phyloP scores from a whole-genome alignment of 2,113 vertebrate genomes.

The Asarcornis scutulata region DNA sequence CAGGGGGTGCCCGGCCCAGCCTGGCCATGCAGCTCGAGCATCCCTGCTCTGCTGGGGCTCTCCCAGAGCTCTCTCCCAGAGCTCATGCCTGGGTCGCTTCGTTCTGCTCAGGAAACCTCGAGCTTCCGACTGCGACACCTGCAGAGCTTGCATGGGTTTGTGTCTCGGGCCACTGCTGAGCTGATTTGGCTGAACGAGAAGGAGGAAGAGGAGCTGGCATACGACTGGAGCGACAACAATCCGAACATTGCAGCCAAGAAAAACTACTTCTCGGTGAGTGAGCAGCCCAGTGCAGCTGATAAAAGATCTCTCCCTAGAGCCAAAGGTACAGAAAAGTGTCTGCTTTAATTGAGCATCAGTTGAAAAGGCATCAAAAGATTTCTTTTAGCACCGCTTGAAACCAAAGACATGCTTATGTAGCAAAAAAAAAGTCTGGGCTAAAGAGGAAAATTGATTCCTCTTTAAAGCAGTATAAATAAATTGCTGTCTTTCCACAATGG shows the following conservation, averaged over 20 bases:
- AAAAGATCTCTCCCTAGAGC: background rate
- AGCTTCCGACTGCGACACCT: constrained; percentile 91
- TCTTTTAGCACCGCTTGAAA: background rate
- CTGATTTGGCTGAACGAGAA: constrained; percentile 98
- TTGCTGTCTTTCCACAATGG: background rate
- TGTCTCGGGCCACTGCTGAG: constrained; percentile 91
- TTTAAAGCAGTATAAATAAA: background rate
- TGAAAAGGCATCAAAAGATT: background rate
- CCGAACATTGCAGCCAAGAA: constrained; percentile 87
- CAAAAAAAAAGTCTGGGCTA: background rate
- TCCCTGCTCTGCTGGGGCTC: background rate
- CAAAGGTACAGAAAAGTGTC: background rate
- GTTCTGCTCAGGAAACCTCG: constrained; percentile 87
- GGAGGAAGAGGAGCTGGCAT: constrained; percentile 97
- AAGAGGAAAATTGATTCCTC: background rate
- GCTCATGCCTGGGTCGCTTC: background rate
- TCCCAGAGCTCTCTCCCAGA: background rate
- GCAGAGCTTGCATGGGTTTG: constrained; percentile 90
- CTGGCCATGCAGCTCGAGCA: background rate
- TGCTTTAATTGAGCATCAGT: background rate
- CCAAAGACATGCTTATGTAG: background rate
- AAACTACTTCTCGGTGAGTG: constrained; percentile 89
- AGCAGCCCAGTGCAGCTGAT: background rate
- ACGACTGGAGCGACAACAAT: constrained; percentile 95
- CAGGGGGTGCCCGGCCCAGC: rapidly evolving